Base-by-base conservation (phyloP, 2,888 invertebrate species). In the Pandemis cinnamomeana region DNA sequence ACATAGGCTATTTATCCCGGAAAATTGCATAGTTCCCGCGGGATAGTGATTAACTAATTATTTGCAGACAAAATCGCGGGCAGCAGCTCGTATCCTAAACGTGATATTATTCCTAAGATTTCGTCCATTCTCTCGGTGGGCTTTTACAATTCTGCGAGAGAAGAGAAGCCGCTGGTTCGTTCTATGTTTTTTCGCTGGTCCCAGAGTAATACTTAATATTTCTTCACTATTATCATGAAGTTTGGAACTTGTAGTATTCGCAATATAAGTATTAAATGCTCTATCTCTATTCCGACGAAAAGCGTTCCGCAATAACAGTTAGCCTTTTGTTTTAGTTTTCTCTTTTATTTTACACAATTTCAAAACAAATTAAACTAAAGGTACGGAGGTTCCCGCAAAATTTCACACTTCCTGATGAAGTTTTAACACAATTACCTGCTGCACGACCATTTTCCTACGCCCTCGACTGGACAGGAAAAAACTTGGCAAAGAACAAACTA, bases 381-480 rank as follows among this genome's bases (percentile, higher is more conserved):
- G 84, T 85, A 85, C 82, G 81, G 81, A 81, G 83, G 89, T 84
- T 88, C 86, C 85, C 86, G 86, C 88, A 87, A 89, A 92, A 89
- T 90, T 91, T 91, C 90, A 89, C 92, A 92, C 91, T 92, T 89
- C 89, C 89, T 88, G 91, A 92, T 92, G 91, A 92, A 93, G 89
- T 93, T 93, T 93, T 93, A 93, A 93, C 92, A 91, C 91, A 91
- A 93, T 93, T 92, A 92, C 91, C 90, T 89, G 87, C 90, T 89
- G 89, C 87, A 84, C 87, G 86, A 87, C 89, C 89, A 88, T 92
- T 91, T 87, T 84, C 85, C 88, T 82, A 83, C 85, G 87, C 87
- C 88, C 90, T 87, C 89, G 85, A 85, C 87, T 86, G 90, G 89
- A 90, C 91, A 90, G 89, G 88, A 90, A 92, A 92, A 91, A 92